Base-by-base conservation (phyloP, 2,888 invertebrate genomes). In the Drosophila emarginata region DNA sequence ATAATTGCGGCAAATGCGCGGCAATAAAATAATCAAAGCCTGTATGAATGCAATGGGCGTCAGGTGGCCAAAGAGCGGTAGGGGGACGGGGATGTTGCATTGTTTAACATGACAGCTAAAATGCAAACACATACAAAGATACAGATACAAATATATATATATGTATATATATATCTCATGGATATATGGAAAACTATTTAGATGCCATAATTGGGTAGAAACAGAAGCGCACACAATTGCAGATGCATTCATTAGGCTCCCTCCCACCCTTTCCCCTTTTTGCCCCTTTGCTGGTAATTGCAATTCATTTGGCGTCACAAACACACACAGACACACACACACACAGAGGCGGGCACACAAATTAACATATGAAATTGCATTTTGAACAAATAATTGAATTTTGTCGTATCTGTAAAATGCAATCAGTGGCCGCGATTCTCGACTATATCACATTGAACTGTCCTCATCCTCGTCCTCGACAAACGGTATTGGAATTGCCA, bases 341-440 rank as follows among this genome's bases (percentile, higher is more conserved):
- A 50, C 39, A 37, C 26, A 61, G 23, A 23, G 21, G 4, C 53
- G 36, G 39, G 50, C 28, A 51, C 58, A 63, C 53, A 72, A 77
- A 88, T 88, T 89, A 88, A 82, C 89, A 88, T 89, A 88, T 78
- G 74, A 77, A 83, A 88, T 85, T 78, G 85, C 72, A 82, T 79
- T 86, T 78, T 79, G 72, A 64, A 77, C 78, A 82, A 87, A 79
- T 88, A 88, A 88, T 88, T 88, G 89, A 88, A 87, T 80, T 89
- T 69, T 74, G 68, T 67, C 78, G 65, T 87, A 89, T 88, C 89
- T 67, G 72, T 56, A 54, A 70, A 75, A 79, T 72, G 77, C 72
- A 77, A 80, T 82, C 77, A 75, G 60, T 67, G 52, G 64, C 61
- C 45, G 61, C 65, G 56, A 72, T 72, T 59, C 73, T 51, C 72